A percentile compares a stretch with the other conserved stretches of the same genome.
Conservation (phyloP, 2,797 vertebrate genomes). For the Sebastes flavidus region DNA sequence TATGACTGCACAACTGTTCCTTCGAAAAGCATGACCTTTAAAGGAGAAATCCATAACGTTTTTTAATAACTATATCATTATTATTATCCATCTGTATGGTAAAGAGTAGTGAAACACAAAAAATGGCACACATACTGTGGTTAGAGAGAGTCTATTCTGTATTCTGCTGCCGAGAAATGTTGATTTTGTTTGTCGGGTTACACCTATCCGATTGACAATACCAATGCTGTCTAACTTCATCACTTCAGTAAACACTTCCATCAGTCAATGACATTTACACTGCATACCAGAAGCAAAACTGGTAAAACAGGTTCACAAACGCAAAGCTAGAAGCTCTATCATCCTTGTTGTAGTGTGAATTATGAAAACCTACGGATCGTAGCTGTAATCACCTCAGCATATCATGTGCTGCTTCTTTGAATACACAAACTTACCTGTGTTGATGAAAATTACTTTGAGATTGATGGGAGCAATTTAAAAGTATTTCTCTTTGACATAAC, state of each 20-base stretch:
- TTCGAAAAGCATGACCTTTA: constrained; percentile 44
- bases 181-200: constrained; percentile 16
- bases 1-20: constrained; percentile 41
- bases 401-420: neutral
- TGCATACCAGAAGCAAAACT: constrained; percentile 13
- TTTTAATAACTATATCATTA: constrained; percentile 20
- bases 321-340: constrained; percentile 6
- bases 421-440: neutral
- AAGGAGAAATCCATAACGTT: constrained; percentile 35
- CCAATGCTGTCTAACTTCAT: constrained; percentile 8
- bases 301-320: constrained; percentile 4
- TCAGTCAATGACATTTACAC: constrained; percentile 34
- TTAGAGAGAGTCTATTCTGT: neutral
- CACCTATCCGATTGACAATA: constrained; percentile 15
- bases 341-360: neutral
- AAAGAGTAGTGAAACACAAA: constrained; percentile 1
- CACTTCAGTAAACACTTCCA: constrained; percentile 24
- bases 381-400: neutral
- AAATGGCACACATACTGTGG: neutral
- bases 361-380: neutral
- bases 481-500: neutral
- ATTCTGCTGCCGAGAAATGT: neutral
- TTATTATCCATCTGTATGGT: constrained; percentile 9
- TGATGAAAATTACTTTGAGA: neutral
- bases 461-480: neutral